Evolutionary conservation across 2,113 vertebrate genomes (phyloP).

Genomic region (Danionella cerebrum): DNA sequence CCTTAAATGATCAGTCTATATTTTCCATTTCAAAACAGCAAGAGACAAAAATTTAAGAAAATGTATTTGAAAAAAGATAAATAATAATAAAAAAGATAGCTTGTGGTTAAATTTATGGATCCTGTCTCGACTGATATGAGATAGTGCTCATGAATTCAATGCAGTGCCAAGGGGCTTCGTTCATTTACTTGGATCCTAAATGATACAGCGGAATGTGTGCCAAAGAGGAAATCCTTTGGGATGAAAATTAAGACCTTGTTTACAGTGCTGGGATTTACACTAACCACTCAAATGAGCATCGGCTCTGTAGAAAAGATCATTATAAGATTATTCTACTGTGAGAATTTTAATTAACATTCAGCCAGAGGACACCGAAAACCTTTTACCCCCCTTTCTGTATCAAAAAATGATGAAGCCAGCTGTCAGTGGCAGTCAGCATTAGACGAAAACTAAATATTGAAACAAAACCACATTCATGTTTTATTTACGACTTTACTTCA

Average conservation of each 20-base stretch:
- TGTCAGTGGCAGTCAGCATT: not conserved
- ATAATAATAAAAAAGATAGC: too few species aligned
- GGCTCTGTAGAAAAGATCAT: slow-evolving; percentile 5
- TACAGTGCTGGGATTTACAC: slow-evolving; percentile 19
- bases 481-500: too few species aligned
- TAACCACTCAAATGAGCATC: slow-evolving; percentile 3
- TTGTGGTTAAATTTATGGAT: too few species aligned
- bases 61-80: too few species aligned
- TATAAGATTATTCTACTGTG: slow-evolving; percentile 18
- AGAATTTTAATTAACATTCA: slow-evolving; percentile 14
- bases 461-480: too few species aligned
- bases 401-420: not conserved
- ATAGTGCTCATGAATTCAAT: slow-evolving; percentile 17
- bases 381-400: not conserved
- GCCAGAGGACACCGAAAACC: slow-evolving; percentile 1
- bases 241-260: slow-evolving; percentile 17
- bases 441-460: not conserved
- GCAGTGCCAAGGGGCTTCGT: slow-evolving; percentile 22
- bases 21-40: too few species aligned
- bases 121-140: not conserved
- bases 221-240: slow-evolving; percentile 25
- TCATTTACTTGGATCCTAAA: slow-evolving; percentile 19
- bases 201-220: not conserved
- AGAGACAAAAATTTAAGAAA: too few species aligned
- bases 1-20: too few species aligned